These are phyloP conservation scores for Aplidium turbinatum DNA, from an alignment of 23 tunicate species.

Conservation along the genomic window DNA sequence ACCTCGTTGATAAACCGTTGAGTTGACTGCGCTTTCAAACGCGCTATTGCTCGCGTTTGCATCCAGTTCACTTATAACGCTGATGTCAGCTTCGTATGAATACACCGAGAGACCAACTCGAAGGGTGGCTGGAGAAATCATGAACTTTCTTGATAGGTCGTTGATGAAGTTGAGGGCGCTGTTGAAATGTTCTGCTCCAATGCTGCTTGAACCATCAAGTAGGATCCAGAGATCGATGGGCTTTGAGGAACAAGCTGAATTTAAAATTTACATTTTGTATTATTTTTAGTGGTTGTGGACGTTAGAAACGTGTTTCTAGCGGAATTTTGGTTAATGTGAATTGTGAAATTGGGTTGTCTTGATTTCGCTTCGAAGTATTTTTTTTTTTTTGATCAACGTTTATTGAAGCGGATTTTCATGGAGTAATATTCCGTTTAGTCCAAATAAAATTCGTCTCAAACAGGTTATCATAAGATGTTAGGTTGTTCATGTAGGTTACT, in stretches of 20 bases:
- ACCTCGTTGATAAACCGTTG: constrained; percentile 32
- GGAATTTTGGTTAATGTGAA: too few species aligned
- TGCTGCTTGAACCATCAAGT: constrained; percentile 48
- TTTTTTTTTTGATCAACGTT: too few species aligned
- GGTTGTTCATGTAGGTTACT: too few species aligned
- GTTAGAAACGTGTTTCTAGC: too few species aligned
- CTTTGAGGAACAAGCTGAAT: constrained; percentile 24
- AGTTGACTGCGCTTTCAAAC: constrained; percentile 32
- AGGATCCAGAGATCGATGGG: constrained; percentile 45
- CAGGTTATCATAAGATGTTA: too few species aligned
- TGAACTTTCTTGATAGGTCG: constrained; percentile 13
- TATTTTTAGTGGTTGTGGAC: too few species aligned
- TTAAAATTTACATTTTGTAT: background rate
- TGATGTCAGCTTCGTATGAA: background rate
- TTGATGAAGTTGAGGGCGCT: constrained; percentile 16
- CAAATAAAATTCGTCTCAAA: too few species aligned
- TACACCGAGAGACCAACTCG: constrained; percentile 36
- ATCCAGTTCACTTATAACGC: constrained; percentile 12
- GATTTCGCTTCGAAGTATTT: too few species aligned
- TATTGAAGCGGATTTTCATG: too few species aligned
- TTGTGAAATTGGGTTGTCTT: too few species aligned
- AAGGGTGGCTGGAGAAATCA: constrained; percentile 21
- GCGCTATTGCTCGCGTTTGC: constrained; percentile 21
- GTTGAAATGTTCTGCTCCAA: constrained; percentile 15
- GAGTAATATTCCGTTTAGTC: too few species aligned